Evolutionary conservation across 2,888 invertebrate genomes (phyloP), one percentile per base, ranked within the genome.

Genomic region (Mythimna ferrago): DNA sequence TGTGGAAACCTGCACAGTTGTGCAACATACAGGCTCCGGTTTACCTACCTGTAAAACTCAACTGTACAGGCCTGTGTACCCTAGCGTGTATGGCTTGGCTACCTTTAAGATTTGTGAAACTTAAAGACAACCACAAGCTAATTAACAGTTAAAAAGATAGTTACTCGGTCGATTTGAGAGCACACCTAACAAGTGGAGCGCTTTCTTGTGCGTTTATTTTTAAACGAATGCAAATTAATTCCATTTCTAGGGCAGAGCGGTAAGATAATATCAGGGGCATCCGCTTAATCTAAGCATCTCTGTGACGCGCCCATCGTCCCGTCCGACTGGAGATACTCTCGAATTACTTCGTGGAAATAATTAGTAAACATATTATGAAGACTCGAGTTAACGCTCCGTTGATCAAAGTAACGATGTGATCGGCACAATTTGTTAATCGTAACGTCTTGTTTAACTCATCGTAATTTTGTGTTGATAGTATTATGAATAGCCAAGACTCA

Each of bases 181-280:
- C 83, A 85, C 80, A 85, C 82, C 78, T 84, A 86, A 89, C 85
- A 85, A 86, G 88, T 89, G 82, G 88, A 89, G 86, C 84, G 85
- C 81, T 88, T 86, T 89, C 87, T 88, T 86, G 82, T 84, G 74
- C 76, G 85, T 88, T 89, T 87, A 88, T 88, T 89, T 88, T 90
- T 86, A 87, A 90, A 89, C 78, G 84, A 88, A 93, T 93, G 92
- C 90, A 92, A 93, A 93, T 92, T 90, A 90, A 92, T 91, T 90
- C 92, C 81, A 89, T 92, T 92, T 92, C 90, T 92, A 92, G 91
- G 89, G 90, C 92, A 91, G 80, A 77, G 87, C 83, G 87, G 87
- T 86, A 87, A 90, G 93, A 93, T 93, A 92, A 91, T 91, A 93
- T 93, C 92, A 78, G 87, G 85, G 87, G 89, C 89, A 89, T 90